These are phyloP conservation scores for Ophion obscuratus DNA, from an alignment of 2,888 invertebrate species.

Conservation along the genomic window DNA sequence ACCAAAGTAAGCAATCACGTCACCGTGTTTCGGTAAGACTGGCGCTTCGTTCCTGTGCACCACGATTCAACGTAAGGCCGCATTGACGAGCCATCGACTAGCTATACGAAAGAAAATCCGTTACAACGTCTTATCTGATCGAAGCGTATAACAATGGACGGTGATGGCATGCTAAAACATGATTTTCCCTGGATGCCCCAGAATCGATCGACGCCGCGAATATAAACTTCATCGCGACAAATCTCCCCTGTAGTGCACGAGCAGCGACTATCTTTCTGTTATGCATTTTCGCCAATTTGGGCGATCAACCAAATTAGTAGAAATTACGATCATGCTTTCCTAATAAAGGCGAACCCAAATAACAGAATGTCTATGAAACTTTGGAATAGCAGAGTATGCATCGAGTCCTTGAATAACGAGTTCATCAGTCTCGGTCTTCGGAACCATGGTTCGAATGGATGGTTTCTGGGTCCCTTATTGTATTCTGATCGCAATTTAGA, in stretches of 20 bases:
- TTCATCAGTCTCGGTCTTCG: not conserved
- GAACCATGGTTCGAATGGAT: not conserved
- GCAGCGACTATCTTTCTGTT: not conserved
- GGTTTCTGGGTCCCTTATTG: not conserved
- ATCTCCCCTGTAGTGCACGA: not conserved
- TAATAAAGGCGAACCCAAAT: not conserved
- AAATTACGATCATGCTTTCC: not conserved
- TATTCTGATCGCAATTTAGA: not conserved
- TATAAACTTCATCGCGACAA: conserved; percentile 12
- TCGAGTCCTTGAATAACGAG: not conserved
- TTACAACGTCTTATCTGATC: conserved; percentile 18
- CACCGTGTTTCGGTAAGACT: conserved; percentile 24
- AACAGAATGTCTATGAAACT: not conserved
- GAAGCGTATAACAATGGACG: conserved; percentile 28
- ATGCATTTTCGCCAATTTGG: not conserved
- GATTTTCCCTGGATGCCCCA: conserved; percentile 8
- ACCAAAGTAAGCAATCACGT: conserved; percentile 23
- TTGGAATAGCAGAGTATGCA: not conserved
- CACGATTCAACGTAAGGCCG: conserved; percentile 23
- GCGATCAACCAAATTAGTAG: not conserved
- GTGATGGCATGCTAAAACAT: conserved; percentile 5
- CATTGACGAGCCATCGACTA: conserved; percentile 29
- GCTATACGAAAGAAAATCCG: conserved; percentile 33
- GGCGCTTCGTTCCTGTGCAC: conserved; percentile 7
- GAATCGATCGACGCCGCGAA: conserved; percentile 24